Conservation (phyloP, 1,140 invertebrate genomes). For the Pseudobourletiella spinata region DNA sequence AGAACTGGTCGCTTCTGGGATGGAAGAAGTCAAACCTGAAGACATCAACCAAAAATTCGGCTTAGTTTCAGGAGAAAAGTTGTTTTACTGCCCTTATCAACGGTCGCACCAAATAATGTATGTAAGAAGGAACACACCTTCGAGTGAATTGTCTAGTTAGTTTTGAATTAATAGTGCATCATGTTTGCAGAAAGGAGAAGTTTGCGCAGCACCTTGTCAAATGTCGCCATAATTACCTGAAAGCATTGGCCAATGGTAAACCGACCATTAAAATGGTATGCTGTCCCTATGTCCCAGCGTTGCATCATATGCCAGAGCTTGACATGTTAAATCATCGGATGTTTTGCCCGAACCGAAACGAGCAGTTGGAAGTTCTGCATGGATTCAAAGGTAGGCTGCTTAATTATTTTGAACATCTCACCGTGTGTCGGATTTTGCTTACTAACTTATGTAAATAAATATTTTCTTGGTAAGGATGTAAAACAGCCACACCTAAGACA, state of each 20-base stretch:
- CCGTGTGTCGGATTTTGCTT: no score
- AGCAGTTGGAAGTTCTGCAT: no score
- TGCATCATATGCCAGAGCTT: background rate
- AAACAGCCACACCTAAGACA: no score
- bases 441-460: no score
- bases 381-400: no score
- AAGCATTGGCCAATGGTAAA: background rate
- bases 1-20: background rate
- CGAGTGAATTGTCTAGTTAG: background rate
- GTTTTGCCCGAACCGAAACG: background rate
- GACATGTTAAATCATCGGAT: background rate
- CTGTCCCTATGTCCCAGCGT: background rate
- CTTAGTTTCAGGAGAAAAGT: background rate
- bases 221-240: background rate
- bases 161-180: background rate
- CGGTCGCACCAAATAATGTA: background rate
- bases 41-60: background rate
- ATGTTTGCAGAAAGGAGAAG: background rate
- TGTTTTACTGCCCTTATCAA: background rate
- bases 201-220: background rate
- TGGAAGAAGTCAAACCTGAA: background rate
- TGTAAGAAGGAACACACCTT: no score
- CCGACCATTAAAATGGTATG: background rate
- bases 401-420: no score
- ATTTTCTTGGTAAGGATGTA: no score